These are phyloP conservation scores for Neostethus bicornis DNA, from an alignment of 2,797 vertebrate species.

Conservation along the genomic window DNA sequence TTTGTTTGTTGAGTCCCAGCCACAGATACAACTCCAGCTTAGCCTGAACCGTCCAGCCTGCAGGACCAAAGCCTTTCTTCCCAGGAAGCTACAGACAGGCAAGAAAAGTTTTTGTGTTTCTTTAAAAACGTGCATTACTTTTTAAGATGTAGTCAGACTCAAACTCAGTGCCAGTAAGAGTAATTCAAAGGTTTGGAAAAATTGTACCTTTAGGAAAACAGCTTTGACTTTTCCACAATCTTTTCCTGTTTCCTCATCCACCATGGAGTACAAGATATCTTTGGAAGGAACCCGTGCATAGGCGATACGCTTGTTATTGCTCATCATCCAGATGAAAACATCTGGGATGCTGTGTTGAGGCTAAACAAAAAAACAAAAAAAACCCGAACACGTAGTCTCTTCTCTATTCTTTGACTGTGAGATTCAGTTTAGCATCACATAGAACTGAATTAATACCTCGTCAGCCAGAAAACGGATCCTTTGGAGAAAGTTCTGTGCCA, in stretches of 20 bases:
- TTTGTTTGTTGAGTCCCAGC: conserved; percentile 95
- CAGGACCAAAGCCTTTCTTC: conserved; percentile 91
- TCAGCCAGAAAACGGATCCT: conserved; percentile 93
- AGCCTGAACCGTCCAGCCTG: conserved; percentile 95
- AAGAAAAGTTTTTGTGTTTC: too few species aligned
- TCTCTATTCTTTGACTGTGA: neutral
- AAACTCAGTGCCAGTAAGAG: too few species aligned
- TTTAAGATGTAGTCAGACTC: too few species aligned
- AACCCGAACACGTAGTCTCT: neutral
- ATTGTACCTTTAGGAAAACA: conserved; percentile 89
- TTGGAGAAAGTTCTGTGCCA: conserved; percentile 90
- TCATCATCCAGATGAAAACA: conserved; percentile 97
- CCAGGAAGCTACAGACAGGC: conserved; percentile 85
- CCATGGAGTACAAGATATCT: conserved; percentile 92
- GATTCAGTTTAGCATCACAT: neutral
- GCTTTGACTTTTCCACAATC: conserved; percentile 97
- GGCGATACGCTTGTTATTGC: conserved; percentile 91
- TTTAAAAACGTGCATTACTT: neutral
- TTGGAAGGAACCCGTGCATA: conserved; percentile 92
- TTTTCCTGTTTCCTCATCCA: conserved; percentile 94
- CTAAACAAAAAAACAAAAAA: conserved; percentile 59
- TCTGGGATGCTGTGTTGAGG: conserved; percentile 97
- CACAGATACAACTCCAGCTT: conserved; percentile 97
- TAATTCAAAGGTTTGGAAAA: neutral
- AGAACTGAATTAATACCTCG: conserved; percentile 79